phyloP scores from a whole-genome alignment of 2,113 vertebrate species.

The Morone saxatilis region DNA sequence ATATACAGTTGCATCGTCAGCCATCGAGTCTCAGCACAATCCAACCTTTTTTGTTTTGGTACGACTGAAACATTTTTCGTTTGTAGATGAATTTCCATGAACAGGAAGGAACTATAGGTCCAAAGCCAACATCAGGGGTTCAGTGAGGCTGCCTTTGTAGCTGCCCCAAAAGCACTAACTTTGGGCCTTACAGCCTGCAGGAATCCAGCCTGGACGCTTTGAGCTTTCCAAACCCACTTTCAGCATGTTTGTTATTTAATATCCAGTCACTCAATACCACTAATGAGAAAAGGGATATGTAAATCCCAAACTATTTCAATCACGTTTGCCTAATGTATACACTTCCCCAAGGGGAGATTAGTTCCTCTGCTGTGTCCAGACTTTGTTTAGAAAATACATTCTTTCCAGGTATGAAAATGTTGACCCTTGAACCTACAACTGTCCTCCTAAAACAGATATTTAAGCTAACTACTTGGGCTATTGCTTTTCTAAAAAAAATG shows the following conservation, averaged over 20 bases:
- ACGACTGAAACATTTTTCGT: constrained; percentile 54
- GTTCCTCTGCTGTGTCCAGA: constrained; percentile 33
- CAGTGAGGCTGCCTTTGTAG: constrained; percentile 76
- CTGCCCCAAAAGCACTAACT: constrained; percentile 69
- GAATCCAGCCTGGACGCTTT: constrained; percentile 57
- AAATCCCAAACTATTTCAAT: constrained; percentile 73
- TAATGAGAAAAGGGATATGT: constrained; percentile 76
- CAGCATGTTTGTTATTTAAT: constrained; percentile 77
- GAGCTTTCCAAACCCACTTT: constrained; percentile 70
- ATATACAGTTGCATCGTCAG: constrained; percentile 55
- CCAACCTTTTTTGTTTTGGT: constrained; percentile 23
- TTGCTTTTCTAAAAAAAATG: background rate
- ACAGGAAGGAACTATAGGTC: constrained; percentile 80
- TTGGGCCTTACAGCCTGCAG: constrained; percentile 47
- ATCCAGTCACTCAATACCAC: constrained; percentile 71
- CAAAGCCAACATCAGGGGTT: constrained; percentile 79
- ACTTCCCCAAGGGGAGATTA: constrained; percentile 47
- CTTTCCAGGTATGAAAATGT: constrained; percentile 54
- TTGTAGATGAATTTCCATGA: constrained; percentile 76
- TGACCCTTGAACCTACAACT: constrained; percentile 25
- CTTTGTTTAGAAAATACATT: constrained; percentile 60
- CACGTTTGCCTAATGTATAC: constrained; percentile 60
- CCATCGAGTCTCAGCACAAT: constrained; percentile 37
- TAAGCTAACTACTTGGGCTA: background rate
- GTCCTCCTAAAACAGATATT: constrained; percentile 17